Base-by-base conservation (phyloP, 2,113 vertebrate species). In the Leptocoma aspasia region DNA sequence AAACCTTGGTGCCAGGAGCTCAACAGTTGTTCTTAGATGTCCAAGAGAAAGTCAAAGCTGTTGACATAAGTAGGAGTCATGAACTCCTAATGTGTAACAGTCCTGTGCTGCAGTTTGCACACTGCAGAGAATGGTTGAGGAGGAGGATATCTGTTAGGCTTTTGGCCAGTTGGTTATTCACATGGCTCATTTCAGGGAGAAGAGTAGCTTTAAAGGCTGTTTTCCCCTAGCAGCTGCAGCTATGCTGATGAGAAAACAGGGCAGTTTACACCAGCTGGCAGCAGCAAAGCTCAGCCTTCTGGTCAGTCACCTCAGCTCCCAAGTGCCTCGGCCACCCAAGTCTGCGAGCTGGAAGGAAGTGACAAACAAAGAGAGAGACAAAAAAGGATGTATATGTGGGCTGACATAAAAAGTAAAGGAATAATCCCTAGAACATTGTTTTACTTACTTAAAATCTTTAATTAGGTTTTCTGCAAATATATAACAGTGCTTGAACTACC, bases 1-100 rank as follows among this genome's bases (percentile, higher is more conserved):
- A 95, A 95, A 70, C 39, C 42, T 63, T 54, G 50, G 50, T 95
- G 79, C 87, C 91, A 95, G 82, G 69, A 89, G 52, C 78, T 92
- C 2, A 0, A 59, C 87, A 85, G 79, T 91, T 95, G 85, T 83
- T 95, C 64, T 86, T 83, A 77, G 54, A 78, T 64, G 79, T 94
- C 82, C 75, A 53, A 78, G 83, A 78, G 47, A 88, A 95, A 95
- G 66, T 90, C 66, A 95, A 59, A 86, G 54, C 92, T 83, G 71
- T 92, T 93, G 93, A 82, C 85, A 15, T 59, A 47, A 95, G 90
- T 44, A 77, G 66, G 82, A 94, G 82, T 94, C 44, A 21, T 33
- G 70, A 94, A 87, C 89, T 76, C 75, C 31, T 41, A 59, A 84
- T 52, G 85, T 83, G 41, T 82, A 66, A 80, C 81, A 94, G 78